A percentile compares a stretch with the other conserved stretches of the same genome.
Conservation (phyloP, 2,797 vertebrate genomes). For the Sarcoramphus papa region DNA sequence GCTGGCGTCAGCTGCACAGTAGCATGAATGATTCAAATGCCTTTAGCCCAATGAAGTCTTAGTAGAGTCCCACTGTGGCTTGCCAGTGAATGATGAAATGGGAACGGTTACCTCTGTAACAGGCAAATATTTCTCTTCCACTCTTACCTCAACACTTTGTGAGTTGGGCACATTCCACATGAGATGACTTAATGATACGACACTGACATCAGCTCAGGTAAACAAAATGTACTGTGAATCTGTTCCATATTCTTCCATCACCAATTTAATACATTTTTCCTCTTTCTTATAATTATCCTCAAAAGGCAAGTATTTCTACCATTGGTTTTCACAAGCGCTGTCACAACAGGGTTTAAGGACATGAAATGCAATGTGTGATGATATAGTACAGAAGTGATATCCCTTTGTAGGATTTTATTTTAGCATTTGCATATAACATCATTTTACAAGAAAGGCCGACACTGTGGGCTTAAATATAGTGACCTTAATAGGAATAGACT, state of each 20-base stretch:
- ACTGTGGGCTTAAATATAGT: not conserved
- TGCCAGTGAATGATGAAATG: not conserved
- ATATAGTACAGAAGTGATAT: not conserved
- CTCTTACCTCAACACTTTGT: not conserved
- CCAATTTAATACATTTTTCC: not conserved
- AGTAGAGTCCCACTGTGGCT: not conserved
- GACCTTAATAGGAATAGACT: not conserved
- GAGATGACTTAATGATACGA: not conserved
- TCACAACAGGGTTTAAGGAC: not conserved
- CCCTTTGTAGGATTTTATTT: not conserved
- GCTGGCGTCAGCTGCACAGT: not conserved
- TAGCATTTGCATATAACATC: not conserved
- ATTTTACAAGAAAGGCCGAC: not conserved
- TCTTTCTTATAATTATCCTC: not conserved
- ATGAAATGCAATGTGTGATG: not conserved
- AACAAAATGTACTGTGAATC: not conserved
- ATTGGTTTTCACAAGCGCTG: not conserved
- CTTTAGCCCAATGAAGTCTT: not conserved
- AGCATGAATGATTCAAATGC: not conserved
- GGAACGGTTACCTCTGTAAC: not conserved
- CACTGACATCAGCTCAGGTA: not conserved
- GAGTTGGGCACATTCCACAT: not conserved
- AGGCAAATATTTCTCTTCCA: constrained; percentile 12
- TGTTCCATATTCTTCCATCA: not conserved
- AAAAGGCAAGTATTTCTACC: not conserved